phyloP scores from a whole-genome alignment of 2,888 invertebrate species.

The Epistrophella euchroma region DNA sequence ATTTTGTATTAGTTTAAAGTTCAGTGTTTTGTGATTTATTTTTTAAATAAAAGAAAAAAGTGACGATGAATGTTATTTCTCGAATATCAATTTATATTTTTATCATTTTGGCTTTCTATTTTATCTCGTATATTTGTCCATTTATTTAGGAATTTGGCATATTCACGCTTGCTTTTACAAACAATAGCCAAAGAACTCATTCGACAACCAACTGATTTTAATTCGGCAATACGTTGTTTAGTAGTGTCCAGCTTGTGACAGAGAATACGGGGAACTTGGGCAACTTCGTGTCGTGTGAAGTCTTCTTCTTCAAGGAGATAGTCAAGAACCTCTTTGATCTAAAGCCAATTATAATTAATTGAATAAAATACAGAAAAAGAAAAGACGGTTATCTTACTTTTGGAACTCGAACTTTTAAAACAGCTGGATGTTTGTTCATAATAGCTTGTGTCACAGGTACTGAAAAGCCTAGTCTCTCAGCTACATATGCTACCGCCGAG shows the following conservation, averaged over 20 bases:
- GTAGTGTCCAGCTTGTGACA: constrained; percentile 86
- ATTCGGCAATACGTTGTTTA: constrained; percentile 84
- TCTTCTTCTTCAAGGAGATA: constrained; percentile 85
- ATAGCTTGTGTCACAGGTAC: constrained; percentile 84
- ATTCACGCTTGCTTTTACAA: constrained; percentile 86
- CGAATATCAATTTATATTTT: constrained; percentile 13
- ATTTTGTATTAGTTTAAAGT: constrained; percentile 41
- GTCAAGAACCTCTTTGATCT: constrained; percentile 87
- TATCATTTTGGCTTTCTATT: constrained; percentile 21
- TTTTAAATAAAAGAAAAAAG: constrained; percentile 53
- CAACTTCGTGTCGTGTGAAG: constrained; percentile 85
- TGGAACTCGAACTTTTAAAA: constrained; percentile 85
- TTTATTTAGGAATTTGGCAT: constrained; percentile 84
- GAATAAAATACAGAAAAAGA: constrained; percentile 18
- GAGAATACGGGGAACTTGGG: constrained; percentile 85
- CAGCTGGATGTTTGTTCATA: constrained; percentile 85
- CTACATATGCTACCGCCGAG: constrained; percentile 85
- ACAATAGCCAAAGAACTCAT: constrained; percentile 85
- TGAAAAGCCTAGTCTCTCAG: constrained; percentile 85
- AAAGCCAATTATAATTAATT: constrained; percentile 68
- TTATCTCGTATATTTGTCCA: constrained; percentile 77
- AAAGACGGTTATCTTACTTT: constrained; percentile 84
- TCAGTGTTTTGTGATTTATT: constrained; percentile 66
- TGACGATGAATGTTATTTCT: constrained; percentile 28
- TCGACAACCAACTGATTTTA: constrained; percentile 84